Percentiles rank a stretch among this genome's conserved stretches.
Conservation (phyloP, 2,113 vertebrate genomes). For the Podarcis raffonei region DNA sequence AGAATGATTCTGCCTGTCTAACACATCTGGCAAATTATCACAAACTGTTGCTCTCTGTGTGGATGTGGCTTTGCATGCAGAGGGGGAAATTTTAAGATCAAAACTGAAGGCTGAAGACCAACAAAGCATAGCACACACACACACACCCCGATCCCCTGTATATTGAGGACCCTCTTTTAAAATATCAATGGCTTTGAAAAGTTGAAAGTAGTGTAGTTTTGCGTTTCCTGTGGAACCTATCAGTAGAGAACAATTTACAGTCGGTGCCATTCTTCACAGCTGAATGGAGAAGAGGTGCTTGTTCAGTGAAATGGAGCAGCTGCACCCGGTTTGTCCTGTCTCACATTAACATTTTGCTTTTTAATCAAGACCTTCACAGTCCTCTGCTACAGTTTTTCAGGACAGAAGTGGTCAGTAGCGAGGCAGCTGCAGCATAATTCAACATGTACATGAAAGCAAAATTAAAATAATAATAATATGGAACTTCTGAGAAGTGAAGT, state of each 20-base stretch:
- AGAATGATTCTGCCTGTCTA: conserved; percentile 61
- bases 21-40: conserved; percentile 67
- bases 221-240: conserved; percentile 80
- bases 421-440: conserved; percentile 82
- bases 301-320: conserved; percentile 78
- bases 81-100: conserved; percentile 66
- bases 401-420: conserved; percentile 75
- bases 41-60: conserved; percentile 65
- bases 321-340: conserved; percentile 71
- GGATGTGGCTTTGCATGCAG: conserved; percentile 71
- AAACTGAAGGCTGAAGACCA: conserved; percentile 75
- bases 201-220: conserved; percentile 76
- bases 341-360: conserved; percentile 78
- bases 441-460: conserved; percentile 75
- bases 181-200: conserved; percentile 75
- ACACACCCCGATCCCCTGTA: conserved; percentile 71
- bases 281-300: conserved; percentile 73
- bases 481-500: conserved; percentile 45
- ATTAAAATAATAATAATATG: conserved; percentile 63
- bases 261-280: conserved; percentile 77
- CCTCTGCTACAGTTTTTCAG: conserved; percentile 71
- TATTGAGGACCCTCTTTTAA: conserved; percentile 64
- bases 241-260: conserved; percentile 79
- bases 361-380: conserved; percentile 78
- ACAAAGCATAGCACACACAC: conserved; percentile 72